Percentiles rank a stretch among this genome's conserved stretches.
Evolutionary conservation across 92 coral and sea anemone species (phyloP).

Genomic region (Ricordea florida): DNA sequence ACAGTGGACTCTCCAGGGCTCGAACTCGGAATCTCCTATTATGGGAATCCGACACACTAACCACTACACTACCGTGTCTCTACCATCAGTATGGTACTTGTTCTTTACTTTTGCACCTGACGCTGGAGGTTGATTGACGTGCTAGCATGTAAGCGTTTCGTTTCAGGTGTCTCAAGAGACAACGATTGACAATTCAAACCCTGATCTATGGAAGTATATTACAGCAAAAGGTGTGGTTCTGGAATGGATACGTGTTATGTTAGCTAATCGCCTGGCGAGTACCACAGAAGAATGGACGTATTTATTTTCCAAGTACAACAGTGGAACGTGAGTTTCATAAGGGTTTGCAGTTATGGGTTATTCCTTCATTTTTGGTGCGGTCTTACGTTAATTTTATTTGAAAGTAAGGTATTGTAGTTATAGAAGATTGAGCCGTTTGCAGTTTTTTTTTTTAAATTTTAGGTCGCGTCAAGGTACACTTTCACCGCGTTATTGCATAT

Average conservation of each 20-base stretch:
- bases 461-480: no score
- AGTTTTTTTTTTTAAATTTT: background rate
- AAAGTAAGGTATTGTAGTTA: no score
- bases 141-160: background rate
- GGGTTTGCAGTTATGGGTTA: background rate
- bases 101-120: background rate
- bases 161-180: slow-evolving; percentile 93
- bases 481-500: no score
- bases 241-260: slow-evolving; percentile 84
- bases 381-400: no score
- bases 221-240: slow-evolving; percentile 61
- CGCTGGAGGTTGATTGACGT: background rate
- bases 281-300: slow-evolving; percentile 80
- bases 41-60: no score
- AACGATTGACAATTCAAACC: slow-evolving; percentile 78
- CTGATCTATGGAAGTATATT: slow-evolving; percentile 87
- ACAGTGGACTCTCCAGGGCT: no score
- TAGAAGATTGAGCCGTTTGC: background rate
- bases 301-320: slow-evolving; percentile 78
- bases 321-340: slow-evolving; percentile 91
- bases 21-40: no score
- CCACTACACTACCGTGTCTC: no score
- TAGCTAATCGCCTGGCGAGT: slow-evolving; percentile 85
- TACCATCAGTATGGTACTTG: background rate
- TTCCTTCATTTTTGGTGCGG: no score